Conservation (phyloP, 2,888 invertebrate species). For the Eurytoma adleriae region DNA sequence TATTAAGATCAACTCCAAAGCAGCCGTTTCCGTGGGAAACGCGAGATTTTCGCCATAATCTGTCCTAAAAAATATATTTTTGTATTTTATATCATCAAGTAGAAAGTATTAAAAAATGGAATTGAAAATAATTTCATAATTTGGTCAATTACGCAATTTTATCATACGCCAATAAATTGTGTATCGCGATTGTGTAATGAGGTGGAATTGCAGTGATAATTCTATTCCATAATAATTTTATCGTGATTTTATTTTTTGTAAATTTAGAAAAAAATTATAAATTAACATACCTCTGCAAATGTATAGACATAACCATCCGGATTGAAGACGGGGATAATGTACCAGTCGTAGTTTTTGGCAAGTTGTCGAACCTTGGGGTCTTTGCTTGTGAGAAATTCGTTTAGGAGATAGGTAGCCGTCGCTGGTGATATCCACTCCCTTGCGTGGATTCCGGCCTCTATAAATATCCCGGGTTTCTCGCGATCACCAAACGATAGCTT, state of each 20-base stretch:
- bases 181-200: too few relatives aligned
- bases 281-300: constrained; percentile 75
- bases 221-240: too few relatives aligned
- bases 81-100: too few relatives aligned
- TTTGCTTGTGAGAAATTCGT: constrained; percentile 80
- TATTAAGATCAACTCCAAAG: constrained; percentile 85
- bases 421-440: constrained; percentile 87
- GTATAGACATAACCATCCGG: constrained; percentile 87
- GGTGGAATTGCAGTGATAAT: too few relatives aligned
- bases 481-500: constrained; percentile 77
- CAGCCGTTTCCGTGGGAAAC: constrained; percentile 67
- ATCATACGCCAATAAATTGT: too few relatives aligned
- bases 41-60: constrained; percentile 79
- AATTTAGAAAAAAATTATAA: too few relatives aligned
- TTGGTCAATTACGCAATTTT: too few relatives aligned
- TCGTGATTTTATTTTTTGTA: too few relatives aligned
- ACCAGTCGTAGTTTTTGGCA: constrained; percentile 82
- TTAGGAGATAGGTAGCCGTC: constrained; percentile 80
- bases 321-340: constrained; percentile 85
- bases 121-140: too few relatives aligned
- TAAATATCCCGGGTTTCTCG: constrained; percentile 78
- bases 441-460: constrained; percentile 83
- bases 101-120: too few relatives aligned
- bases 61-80: constrained; percentile 70
- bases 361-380: constrained; percentile 76